A percentile compares a stretch with the other conserved stretches of the same genome.
These are phyloP conservation scores for Henricia sp. DNA, from an alignment of 53 echinoderm and acorn worm species.

Conservation along the genomic window DNA sequence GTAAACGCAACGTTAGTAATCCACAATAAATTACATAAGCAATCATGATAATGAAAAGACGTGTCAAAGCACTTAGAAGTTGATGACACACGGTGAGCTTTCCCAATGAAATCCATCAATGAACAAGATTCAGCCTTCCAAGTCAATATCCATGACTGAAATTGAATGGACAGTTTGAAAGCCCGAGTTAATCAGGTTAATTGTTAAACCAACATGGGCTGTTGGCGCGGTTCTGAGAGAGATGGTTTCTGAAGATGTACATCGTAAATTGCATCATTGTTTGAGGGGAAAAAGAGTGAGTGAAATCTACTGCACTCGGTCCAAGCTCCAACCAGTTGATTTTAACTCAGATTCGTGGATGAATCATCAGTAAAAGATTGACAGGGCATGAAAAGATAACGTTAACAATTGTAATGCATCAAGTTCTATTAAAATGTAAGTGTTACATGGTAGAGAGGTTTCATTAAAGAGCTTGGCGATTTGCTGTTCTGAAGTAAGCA, in stretches of 20 bases:
- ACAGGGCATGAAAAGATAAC: too few species aligned
- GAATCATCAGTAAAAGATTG: too few species aligned
- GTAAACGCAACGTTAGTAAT: background rate
- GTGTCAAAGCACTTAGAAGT: background rate
- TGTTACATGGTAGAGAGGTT: too few species aligned
- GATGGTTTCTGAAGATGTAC: background rate
- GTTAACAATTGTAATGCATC: too few species aligned
- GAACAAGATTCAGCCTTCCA: background rate
- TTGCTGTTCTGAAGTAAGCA: too few species aligned
- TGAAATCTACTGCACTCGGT: too few species aligned
- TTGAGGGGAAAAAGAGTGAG: background rate
- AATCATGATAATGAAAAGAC: constrained; percentile 11
- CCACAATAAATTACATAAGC: background rate
- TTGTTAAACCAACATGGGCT: constrained; percentile 48
- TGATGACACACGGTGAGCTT: background rate
- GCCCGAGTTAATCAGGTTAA: constrained; percentile 44
- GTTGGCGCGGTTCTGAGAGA: background rate
- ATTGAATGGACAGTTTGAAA: constrained; percentile 41
- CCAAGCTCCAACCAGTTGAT: too few species aligned
- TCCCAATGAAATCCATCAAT: constrained; percentile 9
- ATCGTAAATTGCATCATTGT: constrained; percentile 21
- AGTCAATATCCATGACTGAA: constrained; percentile 8
- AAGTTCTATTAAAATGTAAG: too few species aligned
- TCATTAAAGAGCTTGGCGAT: too few species aligned
- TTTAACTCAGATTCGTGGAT: too few species aligned